These are phyloP conservation scores for Simalia tracyae DNA, from an alignment of 2,797 vertebrate genomes.

Conservation along the genomic window DNA sequence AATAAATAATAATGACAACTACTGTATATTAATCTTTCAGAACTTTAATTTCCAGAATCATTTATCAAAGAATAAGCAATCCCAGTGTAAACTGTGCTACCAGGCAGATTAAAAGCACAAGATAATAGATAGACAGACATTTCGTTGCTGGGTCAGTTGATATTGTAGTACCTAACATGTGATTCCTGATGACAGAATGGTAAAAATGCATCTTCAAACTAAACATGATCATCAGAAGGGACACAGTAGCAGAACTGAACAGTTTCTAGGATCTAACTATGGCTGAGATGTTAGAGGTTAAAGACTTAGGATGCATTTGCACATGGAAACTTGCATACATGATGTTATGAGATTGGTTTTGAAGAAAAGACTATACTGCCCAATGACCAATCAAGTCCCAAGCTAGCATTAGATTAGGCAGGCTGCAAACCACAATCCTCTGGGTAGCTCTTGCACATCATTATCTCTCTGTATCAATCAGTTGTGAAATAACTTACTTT, in stretches of 20 bases:
- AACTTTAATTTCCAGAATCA: neutral
- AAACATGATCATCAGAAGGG: neutral
- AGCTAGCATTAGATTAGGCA: no score
- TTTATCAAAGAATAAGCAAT: neutral
- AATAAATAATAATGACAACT: neutral
- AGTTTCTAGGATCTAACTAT: neutral
- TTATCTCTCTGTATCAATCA: neutral
- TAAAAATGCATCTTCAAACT: neutral
- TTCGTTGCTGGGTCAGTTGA: neutral
- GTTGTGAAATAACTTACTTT: neutral
- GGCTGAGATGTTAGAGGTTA: neutral
- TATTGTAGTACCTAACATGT: neutral
- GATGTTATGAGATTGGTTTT: neutral
- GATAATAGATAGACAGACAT: neutral
- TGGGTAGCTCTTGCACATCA: neutral
- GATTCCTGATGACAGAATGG: neutral
- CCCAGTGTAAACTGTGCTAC: neutral
- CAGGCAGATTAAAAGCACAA: neutral
- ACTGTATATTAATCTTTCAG: neutral
- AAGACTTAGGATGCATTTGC: neutral
- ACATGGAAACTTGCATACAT: neutral
- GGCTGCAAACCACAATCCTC: neutral
- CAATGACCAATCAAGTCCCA: neutral
- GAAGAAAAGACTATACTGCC: neutral
- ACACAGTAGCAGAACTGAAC: no score